These are phyloP conservation scores for Pissodes strobi DNA, from an alignment of 1,140 invertebrate genomes.

Conservation along the genomic window DNA sequence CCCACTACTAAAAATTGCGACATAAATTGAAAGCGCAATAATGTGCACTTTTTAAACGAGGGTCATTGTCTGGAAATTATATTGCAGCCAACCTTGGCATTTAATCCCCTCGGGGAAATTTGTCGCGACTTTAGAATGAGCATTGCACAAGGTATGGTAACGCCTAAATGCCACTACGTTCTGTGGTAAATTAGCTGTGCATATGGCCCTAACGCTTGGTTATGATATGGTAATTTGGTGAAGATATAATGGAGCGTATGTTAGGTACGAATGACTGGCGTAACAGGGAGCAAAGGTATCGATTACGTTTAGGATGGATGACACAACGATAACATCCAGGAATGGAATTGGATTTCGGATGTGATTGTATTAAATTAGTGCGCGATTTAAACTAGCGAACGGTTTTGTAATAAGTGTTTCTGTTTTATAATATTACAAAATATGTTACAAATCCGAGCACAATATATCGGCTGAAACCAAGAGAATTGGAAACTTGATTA, in stretches of 20 bases:
- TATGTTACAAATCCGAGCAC: no score
- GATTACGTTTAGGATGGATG: background rate
- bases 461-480: no score
- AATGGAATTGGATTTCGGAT: no score
- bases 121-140: background rate
- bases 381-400: no score
- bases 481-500: no score
- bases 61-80: background rate
- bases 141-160: background rate
- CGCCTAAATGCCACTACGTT: slow-evolving; percentile 4
- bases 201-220: background rate
- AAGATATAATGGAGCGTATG: slow-evolving; percentile 8
- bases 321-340: background rate
- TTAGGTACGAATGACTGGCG: background rate
- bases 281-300: background rate
- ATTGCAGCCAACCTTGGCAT: slow-evolving; percentile 2
- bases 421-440: no score
- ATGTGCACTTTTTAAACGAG: background rate
- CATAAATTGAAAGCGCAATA: background rate
- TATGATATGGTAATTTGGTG: slow-evolving; percentile 11
- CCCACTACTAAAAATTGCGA: background rate
- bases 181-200: background rate
- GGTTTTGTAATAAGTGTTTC: no score
- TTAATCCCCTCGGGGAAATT: background rate
- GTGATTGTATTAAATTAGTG: no score